Percentiles rank a stretch among this genome's conserved stretches.
Evolutionary conservation across 2,113 vertebrate genomes (phyloP).

Genomic region (Uria aalge): DNA sequence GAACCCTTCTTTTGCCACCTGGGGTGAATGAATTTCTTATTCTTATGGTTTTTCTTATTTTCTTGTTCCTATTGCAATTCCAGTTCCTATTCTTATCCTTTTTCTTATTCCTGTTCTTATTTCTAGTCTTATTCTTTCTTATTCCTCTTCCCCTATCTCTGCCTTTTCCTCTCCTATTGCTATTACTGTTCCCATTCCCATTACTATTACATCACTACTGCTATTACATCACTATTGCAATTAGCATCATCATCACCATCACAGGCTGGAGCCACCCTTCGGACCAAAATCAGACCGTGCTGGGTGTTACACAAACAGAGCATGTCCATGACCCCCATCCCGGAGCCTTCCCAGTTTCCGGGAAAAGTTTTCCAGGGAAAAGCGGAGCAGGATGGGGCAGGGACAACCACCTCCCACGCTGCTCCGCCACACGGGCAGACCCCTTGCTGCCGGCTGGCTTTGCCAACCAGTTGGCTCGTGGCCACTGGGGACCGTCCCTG

Average conservation of each 20-base stretch:
- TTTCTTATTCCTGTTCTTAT: neutral
- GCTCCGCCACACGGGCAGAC: fast-evolving
- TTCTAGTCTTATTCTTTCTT: neutral
- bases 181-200: neutral
- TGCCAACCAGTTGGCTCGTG: neutral
- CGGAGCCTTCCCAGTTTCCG: neutral
- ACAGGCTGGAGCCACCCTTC: neutral
- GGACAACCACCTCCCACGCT: fast-evolving
- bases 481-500: neutral
- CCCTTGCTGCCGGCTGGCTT: neutral
- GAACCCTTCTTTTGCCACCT: neutral
- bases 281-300: neutral
- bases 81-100: neutral
- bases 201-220: neutral
- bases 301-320: neutral
- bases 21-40: neutral
- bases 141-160: neutral
- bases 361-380: neutral
- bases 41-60: neutral
- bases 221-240: too few species aligned
- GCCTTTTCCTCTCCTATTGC: neutral
- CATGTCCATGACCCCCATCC: fast-evolving
- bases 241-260: neutral
- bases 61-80: neutral
- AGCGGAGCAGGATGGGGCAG: neutral